Evolutionary conservation across 2,888 invertebrate species (phyloP).

Genomic region (Phalera bucephala): DNA sequence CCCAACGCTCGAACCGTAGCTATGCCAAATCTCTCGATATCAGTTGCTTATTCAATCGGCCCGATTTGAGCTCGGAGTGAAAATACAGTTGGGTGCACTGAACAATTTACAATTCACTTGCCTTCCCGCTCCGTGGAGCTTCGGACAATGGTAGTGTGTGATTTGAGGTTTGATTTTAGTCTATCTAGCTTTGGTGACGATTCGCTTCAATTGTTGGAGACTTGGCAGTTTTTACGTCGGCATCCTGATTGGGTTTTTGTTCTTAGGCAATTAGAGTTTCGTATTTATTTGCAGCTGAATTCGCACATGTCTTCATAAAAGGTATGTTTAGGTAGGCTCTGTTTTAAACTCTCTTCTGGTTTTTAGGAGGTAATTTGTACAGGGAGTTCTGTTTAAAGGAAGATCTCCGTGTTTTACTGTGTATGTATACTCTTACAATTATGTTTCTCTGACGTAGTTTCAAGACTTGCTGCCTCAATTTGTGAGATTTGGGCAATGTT

Average conservation of each 20-base stretch:
- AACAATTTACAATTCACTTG: conserved; percentile 70
- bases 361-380: no score
- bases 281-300: no score
- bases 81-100: conserved; percentile 61
- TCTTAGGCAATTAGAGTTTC: no score
- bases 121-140: conserved; percentile 27
- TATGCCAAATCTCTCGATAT: conserved; percentile 50
- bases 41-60: conserved; percentile 73
- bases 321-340: no score
- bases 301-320: no score
- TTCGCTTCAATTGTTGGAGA: conserved; percentile 25
- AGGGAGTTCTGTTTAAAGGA: no score
- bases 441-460: no score
- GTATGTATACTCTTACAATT: no score
- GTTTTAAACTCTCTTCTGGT: no score
- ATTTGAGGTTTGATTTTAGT: conserved; percentile 46
- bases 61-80: conserved; percentile 54
- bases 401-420: no score
- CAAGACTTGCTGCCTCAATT: no score
- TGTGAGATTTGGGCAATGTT: no score
- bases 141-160: conserved; percentile 41
- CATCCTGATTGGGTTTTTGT: conserved; percentile 22
- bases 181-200: conserved; percentile 18
- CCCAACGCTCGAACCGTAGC: conserved; percentile 25
- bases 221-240: conserved; percentile 16